Percentiles rank a stretch among this genome's conserved stretches.
These are phyloP conservation scores for Diarsia rubi DNA, from an alignment of 2,888 invertebrate species.

Conservation along the genomic window DNA sequence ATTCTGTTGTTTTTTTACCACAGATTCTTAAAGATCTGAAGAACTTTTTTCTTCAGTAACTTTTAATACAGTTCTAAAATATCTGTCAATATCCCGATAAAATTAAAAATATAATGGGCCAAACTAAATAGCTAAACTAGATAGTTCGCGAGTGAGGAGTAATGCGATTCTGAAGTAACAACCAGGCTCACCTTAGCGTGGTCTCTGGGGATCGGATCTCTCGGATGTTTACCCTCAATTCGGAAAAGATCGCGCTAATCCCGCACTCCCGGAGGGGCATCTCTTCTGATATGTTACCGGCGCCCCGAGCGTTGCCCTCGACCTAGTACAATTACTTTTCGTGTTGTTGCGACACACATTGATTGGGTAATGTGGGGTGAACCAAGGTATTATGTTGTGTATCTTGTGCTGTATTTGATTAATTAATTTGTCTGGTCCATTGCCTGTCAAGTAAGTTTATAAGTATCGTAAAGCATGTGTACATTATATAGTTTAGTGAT, in stretches of 20 bases:
- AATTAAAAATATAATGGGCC: not conserved
- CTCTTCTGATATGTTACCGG: slow-evolving; percentile 77
- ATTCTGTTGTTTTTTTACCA: not conserved
- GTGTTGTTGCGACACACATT: slow-evolving; percentile 58
- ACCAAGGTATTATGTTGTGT: slow-evolving; percentile 21
- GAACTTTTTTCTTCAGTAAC: not conserved
- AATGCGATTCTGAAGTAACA: slow-evolving; percentile 79
- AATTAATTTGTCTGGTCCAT: slow-evolving; percentile 8
- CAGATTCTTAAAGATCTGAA: not conserved
- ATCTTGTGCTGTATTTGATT: slow-evolving; percentile 8
- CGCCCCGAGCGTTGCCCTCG: slow-evolving; percentile 66
- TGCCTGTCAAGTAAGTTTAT: not conserved
- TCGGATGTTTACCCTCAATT: slow-evolving; percentile 87
- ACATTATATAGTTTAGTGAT: not conserved
- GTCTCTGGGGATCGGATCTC: slow-evolving; percentile 75
- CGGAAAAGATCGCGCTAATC: slow-evolving; percentile 86
- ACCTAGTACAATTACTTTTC: slow-evolving; percentile 68
- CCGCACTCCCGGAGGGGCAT: slow-evolving; percentile 76
- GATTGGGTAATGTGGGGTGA: slow-evolving; percentile 44
- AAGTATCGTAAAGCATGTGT: not conserved
- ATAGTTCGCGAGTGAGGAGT: slow-evolving; percentile 67
- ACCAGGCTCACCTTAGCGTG: slow-evolving; percentile 79
- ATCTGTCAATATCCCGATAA: not conserved
- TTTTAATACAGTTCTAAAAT: not conserved
- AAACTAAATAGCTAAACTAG: not conserved